phyloP scores from a whole-genome alignment of 1,140 invertebrate species.

The Drosophila mojavensis region DNA sequence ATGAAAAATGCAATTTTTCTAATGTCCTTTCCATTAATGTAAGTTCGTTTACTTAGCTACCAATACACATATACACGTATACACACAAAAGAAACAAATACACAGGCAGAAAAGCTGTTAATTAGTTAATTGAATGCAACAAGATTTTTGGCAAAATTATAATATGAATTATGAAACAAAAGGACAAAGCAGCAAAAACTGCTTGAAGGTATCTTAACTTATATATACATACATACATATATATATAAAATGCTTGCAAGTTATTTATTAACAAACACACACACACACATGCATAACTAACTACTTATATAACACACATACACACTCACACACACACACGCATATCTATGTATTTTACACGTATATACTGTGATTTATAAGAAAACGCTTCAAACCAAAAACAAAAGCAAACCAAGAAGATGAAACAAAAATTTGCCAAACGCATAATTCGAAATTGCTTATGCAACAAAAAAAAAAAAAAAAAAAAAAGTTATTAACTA shows the following conservation, averaged over 20 bases:
- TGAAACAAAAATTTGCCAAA: slow-evolving; percentile 49
- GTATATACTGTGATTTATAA: slow-evolving; percentile 82
- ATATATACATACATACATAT: too few relatives aligned
- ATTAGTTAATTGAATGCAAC: slow-evolving; percentile 78
- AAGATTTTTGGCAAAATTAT: slow-evolving; percentile 48
- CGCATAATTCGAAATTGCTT: slow-evolving; percentile 67
- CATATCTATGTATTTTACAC: slow-evolving; percentile 79
- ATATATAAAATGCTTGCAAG: slow-evolving; percentile 67
- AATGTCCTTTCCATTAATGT: slow-evolving; percentile 64
- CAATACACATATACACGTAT: slow-evolving; percentile 34
- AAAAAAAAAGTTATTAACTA: slow-evolving; percentile 73
- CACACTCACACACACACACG: slow-evolving; percentile 28
- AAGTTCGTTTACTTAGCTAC: slow-evolving; percentile 47
- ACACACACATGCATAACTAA: slow-evolving; percentile 33
- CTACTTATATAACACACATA: slow-evolving; percentile 24
- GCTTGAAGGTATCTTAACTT: slow-evolving; percentile 59
- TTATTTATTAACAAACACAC: slow-evolving; percentile 61
- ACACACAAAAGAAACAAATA: slow-evolving; percentile 15
- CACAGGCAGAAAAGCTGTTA: slow-evolving; percentile 65
- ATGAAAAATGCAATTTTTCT: slow-evolving; percentile 79
- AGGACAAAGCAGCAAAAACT: slow-evolving; percentile 26
- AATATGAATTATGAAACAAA: slow-evolving; percentile 16
- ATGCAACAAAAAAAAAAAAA: slow-evolving; percentile 39
- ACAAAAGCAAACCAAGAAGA: slow-evolving; percentile 46
- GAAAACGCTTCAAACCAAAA: slow-evolving; percentile 73